These are phyloP conservation scores for Liasis olivaceus DNA, from an alignment of 2,797 vertebrate genomes.

Conservation along the genomic window DNA sequence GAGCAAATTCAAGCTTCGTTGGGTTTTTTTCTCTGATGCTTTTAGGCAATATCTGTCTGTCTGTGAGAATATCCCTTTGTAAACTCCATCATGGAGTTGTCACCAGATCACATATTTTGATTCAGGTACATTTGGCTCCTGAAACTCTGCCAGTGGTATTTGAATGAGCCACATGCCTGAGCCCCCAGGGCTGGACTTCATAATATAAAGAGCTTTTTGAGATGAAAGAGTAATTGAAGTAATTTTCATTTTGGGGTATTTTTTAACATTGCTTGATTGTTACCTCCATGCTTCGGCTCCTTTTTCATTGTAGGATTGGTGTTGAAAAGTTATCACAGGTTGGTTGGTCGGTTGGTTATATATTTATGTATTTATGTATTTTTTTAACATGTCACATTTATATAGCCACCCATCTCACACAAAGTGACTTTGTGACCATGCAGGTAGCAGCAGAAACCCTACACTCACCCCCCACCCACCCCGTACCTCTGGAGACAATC, in stretches of 20 bases:
- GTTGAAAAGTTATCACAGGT: no score
- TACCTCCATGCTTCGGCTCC: background rate
- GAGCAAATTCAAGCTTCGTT: conserved; percentile 2
- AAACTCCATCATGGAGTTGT: background rate
- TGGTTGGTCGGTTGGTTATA: no score
- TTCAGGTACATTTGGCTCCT: background rate
- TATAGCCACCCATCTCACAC: no score
- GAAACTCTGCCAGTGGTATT: background rate
- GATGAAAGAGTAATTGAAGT: background rate
- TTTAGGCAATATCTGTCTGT: background rate
- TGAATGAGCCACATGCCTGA: background rate
- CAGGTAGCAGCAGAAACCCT: background rate
- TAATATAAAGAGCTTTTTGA: background rate
- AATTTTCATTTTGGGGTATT: background rate
- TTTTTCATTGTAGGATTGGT: background rate
- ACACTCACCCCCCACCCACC: background rate
- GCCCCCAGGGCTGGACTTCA: background rate
- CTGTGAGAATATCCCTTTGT: background rate
- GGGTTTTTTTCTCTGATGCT: background rate
- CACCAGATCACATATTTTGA: background rate
- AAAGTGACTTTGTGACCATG: background rate
- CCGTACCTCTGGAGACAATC: background rate
- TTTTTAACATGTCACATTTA: no score
- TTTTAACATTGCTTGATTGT: background rate
- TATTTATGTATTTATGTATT: no score